Evolutionary conservation across 2,797 vertebrate genomes (phyloP), one percentile per base, ranked within the genome.

Genomic region (Selene dorsalis): DNA sequence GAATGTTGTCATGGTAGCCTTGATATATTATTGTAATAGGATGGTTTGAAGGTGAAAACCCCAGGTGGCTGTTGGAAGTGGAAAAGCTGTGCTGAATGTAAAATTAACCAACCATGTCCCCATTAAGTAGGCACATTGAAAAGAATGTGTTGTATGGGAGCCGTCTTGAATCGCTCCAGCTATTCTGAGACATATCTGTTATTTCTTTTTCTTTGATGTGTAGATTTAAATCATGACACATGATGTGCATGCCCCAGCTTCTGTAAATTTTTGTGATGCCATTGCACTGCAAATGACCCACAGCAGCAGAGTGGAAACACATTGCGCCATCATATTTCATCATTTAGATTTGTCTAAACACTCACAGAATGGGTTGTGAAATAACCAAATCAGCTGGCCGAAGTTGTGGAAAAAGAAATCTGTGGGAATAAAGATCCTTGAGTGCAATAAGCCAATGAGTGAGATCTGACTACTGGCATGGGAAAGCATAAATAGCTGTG

Each of bases 401-500:
- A 70, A 80, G 79, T 78, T 30, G 55, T 64, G 62, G 62, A 71
- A 78, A 78, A 75, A 80, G 26, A 58, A 69, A 71, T 85, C 69
- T 84, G 86, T 87, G 88, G 87, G 85, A 91, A 91, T 73, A 20
- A 14, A 79, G 83, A 82, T 83, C 30, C 17, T 56, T 53, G 61
- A 30, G 70, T 3, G 73, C 89, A 73, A 89, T 64, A 69, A 71
- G 74, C 35, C 45, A 79, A 39, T 76, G 84, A 88, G 80, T 77
- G 85, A 90, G 28, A 75, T 75, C 22, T 77, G 80, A 80, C 81
- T 79, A 83, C 77, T 83, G 84, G 83, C 91, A 88, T 91, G 88
- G 84, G 83, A 92, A 90, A 84, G 84, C 82, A 77, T 72, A 84
- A 90, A 87, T 88, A 84, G 68, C 77, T 92, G 92, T 91, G 91